Evolutionary conservation across 2,888 invertebrate genomes (phyloP).

Genomic region (Diaperis boleti): DNA sequence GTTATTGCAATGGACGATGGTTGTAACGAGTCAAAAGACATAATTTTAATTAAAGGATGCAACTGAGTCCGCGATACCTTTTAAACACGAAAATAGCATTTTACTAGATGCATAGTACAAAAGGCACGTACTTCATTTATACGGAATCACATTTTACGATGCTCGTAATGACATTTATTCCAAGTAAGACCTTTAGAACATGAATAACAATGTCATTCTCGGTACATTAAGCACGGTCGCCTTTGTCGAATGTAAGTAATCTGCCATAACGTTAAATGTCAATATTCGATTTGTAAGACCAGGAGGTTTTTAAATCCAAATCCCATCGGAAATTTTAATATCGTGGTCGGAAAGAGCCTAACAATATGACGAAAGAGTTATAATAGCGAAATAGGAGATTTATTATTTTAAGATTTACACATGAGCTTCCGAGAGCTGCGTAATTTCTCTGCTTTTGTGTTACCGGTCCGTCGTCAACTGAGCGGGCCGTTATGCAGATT

Average conservation of each 20-base stretch:
- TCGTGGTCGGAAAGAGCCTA: too few species aligned
- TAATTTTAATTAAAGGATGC: constrained; percentile 6
- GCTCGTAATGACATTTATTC: constrained; percentile 58
- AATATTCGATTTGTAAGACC: constrained; percentile 40
- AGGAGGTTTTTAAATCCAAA: constrained; percentile 35
- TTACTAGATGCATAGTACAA: constrained; percentile 15
- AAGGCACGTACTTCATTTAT: constrained; percentile 41
- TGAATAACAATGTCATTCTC: constrained; percentile 62
- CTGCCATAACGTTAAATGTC: constrained; percentile 50
- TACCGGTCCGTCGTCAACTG: too few species aligned
- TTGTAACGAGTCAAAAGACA: too few species aligned
- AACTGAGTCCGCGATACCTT: constrained; percentile 11
- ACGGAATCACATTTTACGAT: constrained; percentile 39
- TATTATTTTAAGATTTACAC: too few species aligned
- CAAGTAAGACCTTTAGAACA: constrained; percentile 58
- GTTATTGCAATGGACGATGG: too few species aligned
- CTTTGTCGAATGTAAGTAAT: constrained; percentile 51
- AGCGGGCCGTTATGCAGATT: too few species aligned
- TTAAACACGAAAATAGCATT: constrained; percentile 7
- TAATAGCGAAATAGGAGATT: too few species aligned
- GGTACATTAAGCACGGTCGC: constrained; percentile 59
- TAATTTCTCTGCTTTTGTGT: too few species aligned
- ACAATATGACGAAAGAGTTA: too few species aligned
- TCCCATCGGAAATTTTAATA: too few species aligned
- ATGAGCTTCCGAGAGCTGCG: too few species aligned